These are phyloP conservation scores for Leucoma salicis DNA, from an alignment of 2,888 invertebrate genomes.

Conservation along the genomic window DNA sequence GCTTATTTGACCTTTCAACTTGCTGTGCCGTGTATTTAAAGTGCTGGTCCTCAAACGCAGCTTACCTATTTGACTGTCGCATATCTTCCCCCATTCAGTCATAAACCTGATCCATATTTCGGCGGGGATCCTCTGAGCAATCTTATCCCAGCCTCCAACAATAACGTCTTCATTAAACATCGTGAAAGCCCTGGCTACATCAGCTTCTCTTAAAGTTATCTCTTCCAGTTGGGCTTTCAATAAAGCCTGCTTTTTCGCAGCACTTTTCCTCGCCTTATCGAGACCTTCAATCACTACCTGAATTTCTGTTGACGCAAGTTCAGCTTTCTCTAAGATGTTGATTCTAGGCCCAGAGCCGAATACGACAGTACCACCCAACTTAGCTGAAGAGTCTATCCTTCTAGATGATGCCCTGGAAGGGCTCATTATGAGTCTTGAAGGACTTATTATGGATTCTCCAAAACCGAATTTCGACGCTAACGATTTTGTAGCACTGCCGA, in stretches of 20 bases:
- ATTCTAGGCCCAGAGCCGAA: conserved; percentile 66
- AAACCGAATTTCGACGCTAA: conserved; percentile 50
- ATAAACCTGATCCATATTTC: conserved; percentile 83
- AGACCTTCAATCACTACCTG: conserved; percentile 61
- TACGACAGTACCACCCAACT: conserved; percentile 54
- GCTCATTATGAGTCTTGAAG: conserved; percentile 49
- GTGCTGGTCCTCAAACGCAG: conserved; percentile 81
- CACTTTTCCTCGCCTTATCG: conserved; percentile 48
- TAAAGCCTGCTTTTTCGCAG: conserved; percentile 59
- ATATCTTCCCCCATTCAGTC: conserved; percentile 82
- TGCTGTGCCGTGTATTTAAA: conserved; percentile 75
- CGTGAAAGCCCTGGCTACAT: conserved; percentile 70
- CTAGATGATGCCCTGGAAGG: conserved; percentile 52
- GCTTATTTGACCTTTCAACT: conserved; percentile 77
- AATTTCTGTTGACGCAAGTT: conserved; percentile 74
- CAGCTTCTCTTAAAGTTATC: conserved; percentile 70
- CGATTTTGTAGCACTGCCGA: conserved; percentile 54
- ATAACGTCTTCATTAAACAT: conserved; percentile 79
- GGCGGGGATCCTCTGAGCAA: conserved; percentile 84
- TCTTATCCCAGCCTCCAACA: conserved; percentile 76
- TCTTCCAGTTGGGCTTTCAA: conserved; percentile 82
- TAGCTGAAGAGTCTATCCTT: conserved; percentile 61
- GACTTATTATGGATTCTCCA: conserved; percentile 46
- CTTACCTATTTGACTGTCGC: conserved; percentile 81
- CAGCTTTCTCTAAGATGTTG: conserved; percentile 75